Evolutionary conservation across 2,888 invertebrate species (phyloP).

Genomic region (Drosophila mettleri): DNA sequence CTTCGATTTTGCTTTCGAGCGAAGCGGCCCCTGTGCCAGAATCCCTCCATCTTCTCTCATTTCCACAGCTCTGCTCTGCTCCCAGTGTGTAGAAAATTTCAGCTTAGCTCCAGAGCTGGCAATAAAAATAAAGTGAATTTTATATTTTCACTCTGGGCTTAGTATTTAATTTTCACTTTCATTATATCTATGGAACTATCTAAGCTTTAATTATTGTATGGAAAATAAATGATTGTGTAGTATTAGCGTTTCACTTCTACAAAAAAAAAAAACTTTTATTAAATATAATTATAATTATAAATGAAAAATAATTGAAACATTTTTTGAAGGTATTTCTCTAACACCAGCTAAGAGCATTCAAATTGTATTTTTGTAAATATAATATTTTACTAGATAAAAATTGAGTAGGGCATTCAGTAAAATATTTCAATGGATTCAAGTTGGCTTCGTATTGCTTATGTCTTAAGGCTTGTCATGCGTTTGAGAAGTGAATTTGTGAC

Average conservation of each 20-base stretch:
- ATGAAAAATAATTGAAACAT: too few species aligned
- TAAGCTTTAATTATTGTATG: too few species aligned
- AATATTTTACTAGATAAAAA: not conserved
- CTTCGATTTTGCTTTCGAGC: slow-evolving; percentile 72
- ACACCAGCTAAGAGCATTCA: too few species aligned
- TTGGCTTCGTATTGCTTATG: not conserved
- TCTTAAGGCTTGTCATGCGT: slow-evolving; percentile 4
- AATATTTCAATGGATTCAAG: not conserved
- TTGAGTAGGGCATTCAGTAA: not conserved
- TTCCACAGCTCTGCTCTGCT: slow-evolving; percentile 3
- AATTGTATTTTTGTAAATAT: too few species aligned
- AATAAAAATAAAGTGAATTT: not conserved
- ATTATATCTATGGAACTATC: not conserved
- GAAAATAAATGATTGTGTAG: too few species aligned
- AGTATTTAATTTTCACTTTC: not conserved
- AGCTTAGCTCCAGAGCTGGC: slow-evolving; percentile 4
- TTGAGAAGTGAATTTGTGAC: slow-evolving; percentile 5
- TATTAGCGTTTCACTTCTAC: too few species aligned
- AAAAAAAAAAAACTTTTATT: too few species aligned
- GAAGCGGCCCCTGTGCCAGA: slow-evolving; percentile 18
- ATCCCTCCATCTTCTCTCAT: not conserved
- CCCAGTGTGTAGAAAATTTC: not conserved
- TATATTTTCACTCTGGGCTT: not conserved
- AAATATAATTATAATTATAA: too few species aligned
- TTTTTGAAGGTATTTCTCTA: too few species aligned